phyloP scores from a whole-genome alignment of 2,888 invertebrate genomes.

The Ochropleura leucogaster region DNA sequence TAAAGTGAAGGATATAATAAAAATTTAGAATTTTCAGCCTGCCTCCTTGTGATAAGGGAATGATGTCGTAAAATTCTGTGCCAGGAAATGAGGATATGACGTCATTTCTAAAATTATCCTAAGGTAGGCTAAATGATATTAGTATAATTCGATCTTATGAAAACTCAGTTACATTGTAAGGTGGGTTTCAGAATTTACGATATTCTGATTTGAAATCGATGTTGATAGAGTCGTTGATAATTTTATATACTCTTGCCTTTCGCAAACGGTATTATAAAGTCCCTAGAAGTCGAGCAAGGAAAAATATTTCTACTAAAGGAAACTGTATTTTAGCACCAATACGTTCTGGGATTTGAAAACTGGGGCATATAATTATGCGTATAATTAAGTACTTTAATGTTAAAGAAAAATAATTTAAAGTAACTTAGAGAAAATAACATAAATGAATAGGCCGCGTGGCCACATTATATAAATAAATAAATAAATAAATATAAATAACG shows the following conservation, averaged over 20 bases:
- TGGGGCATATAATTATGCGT: background rate
- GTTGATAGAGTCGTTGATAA: conserved; percentile 22
- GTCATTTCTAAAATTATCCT: conserved; percentile 61
- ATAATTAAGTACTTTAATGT: background rate
- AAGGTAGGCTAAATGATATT: conserved; percentile 63
- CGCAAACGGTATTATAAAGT: conserved; percentile 11
- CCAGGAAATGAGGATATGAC: conserved; percentile 70
- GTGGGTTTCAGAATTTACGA: conserved; percentile 38
- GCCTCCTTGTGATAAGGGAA: conserved; percentile 73
- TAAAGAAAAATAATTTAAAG: too few relatives aligned
- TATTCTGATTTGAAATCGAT: conserved; percentile 49
- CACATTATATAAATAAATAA: too few relatives aligned
- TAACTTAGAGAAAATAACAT: too few relatives aligned
- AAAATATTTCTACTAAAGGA: background rate
- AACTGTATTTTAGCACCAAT: background rate
- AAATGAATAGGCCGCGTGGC: too few relatives aligned
- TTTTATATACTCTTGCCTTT: conserved; percentile 25
- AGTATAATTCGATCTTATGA: conserved; percentile 57
- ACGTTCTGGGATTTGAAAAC: background rate
- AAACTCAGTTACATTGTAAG: conserved; percentile 35
- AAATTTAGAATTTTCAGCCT: conserved; percentile 70
- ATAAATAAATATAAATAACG: too few relatives aligned
- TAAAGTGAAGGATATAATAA: conserved; percentile 67
- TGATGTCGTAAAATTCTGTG: conserved; percentile 75
- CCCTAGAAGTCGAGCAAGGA: background rate